Percentiles rank a stretch among this genome's conserved stretches.
Conservation (phyloP, 2,888 invertebrate species). For the Drosophila borealis region DNA sequence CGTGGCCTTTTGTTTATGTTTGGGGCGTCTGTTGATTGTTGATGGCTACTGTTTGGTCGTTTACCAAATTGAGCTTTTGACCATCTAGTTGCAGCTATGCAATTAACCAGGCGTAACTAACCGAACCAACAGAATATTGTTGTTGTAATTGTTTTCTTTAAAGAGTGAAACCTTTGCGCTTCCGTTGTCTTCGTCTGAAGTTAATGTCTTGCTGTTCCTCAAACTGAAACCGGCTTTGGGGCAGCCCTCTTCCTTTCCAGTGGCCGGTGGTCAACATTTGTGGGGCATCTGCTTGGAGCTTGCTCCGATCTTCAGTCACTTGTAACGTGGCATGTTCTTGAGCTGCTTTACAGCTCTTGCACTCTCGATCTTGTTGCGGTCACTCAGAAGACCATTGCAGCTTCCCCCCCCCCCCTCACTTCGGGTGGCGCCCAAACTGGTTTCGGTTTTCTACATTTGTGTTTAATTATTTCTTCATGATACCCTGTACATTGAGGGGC, state of each 20-base stretch:
- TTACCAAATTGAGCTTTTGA: slow-evolving; percentile 68
- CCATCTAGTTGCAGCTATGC: slow-evolving; percentile 19
- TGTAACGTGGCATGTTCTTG: slow-evolving; percentile 64
- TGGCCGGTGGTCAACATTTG: slow-evolving; percentile 48
- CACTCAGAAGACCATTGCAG: slow-evolving; percentile 13
- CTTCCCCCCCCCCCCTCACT: not conserved
- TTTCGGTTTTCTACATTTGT: slow-evolving; percentile 54
- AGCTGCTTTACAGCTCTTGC: slow-evolving; percentile 53
- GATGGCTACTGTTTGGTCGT: slow-evolving; percentile 71
- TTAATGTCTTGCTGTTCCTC: not conserved
- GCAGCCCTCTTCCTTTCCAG: slow-evolving; percentile 33
- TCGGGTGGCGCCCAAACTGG: slow-evolving; percentile 53
- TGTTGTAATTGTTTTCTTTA: slow-evolving; percentile 13
- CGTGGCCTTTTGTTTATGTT: slow-evolving; percentile 73
- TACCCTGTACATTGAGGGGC: slow-evolving; percentile 2
- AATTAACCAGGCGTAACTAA: slow-evolving; percentile 68
- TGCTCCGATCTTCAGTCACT: slow-evolving; percentile 37
- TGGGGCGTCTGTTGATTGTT: slow-evolving; percentile 32
- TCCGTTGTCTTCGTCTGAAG: slow-evolving; percentile 54
- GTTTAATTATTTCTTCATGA: slow-evolving; percentile 55
- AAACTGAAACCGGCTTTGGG: slow-evolving; percentile 5
- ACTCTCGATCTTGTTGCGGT: slow-evolving; percentile 69
- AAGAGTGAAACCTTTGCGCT: slow-evolving; percentile 55
- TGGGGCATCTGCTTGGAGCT: slow-evolving; percentile 59
- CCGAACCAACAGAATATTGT: slow-evolving; percentile 1